phyloP scores from a whole-genome alignment of 2,888 invertebrate genomes.

The Xylota segnis region DNA sequence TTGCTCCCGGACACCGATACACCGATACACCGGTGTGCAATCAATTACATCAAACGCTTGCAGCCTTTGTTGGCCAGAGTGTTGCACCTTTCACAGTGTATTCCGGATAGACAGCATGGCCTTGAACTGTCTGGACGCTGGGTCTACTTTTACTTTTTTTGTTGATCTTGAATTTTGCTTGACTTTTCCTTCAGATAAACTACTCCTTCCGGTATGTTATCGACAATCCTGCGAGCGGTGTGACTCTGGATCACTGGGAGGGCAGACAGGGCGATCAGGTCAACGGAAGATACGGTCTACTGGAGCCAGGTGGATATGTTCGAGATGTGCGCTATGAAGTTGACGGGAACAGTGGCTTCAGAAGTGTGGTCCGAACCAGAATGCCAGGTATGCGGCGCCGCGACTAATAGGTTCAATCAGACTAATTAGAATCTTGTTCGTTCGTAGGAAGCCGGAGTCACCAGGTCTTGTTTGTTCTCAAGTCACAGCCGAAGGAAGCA shows the following conservation, averaged over 20 bases:
- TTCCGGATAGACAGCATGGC: conserved; percentile 25
- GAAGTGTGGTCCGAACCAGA: conserved; percentile 81
- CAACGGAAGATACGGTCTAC: conserved; percentile 80
- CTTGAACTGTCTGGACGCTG: conserved; percentile 34
- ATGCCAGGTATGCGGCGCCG: conserved; percentile 77
- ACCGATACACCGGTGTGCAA: conserved; percentile 17
- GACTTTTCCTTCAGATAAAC: conserved; percentile 78
- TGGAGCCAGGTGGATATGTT: conserved; percentile 82
- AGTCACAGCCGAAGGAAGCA: conserved; percentile 79
- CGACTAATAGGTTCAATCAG: background rate
- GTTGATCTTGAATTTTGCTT: conserved; percentile 4
- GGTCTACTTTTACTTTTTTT: conserved; percentile 53
- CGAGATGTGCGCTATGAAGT: conserved; percentile 82
- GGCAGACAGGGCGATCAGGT: conserved; percentile 80
- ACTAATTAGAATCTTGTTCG: background rate
- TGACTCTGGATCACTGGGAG: conserved; percentile 82
- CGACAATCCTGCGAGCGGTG: conserved; percentile 80
- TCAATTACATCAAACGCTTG: conserved; percentile 27
- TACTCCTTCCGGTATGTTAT: conserved; percentile 82
- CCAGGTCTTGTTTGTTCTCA: conserved; percentile 78
- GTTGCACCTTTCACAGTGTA: conserved; percentile 26
- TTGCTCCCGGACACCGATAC: conserved; percentile 52
- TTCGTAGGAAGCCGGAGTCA: conserved; percentile 80
- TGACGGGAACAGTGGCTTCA: conserved; percentile 80
- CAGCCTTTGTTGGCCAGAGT: conserved; percentile 1